These are phyloP conservation scores for Therioaphis trifolii DNA, from an alignment of 2,888 invertebrate species.

Conservation along the genomic window DNA sequence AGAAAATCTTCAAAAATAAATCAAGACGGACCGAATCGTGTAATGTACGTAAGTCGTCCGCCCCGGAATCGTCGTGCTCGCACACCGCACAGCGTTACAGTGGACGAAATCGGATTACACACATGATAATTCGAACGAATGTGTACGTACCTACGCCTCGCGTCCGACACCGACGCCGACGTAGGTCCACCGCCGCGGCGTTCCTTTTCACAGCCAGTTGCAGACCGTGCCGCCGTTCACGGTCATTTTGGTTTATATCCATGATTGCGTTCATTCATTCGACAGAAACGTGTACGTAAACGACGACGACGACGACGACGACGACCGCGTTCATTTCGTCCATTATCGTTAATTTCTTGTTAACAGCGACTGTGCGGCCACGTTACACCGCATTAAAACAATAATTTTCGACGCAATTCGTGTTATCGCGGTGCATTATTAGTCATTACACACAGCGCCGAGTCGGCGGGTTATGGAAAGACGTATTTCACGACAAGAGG, in stretches of 20 bases:
- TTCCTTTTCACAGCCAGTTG: constrained; percentile 33
- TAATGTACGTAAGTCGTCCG: no score
- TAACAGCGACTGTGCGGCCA: constrained; percentile 15
- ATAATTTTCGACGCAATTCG: constrained; percentile 20
- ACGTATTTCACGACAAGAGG: no score
- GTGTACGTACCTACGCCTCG: no score
- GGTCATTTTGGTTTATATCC: constrained; percentile 42
- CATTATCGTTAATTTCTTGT: constrained; percentile 53
- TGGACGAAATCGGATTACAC: constrained; percentile 37
- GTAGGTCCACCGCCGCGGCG: constrained; percentile 47
- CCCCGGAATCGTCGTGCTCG: no score
- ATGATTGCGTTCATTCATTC: constrained; percentile 59
- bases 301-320: not conserved
- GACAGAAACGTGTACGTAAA: not conserved
- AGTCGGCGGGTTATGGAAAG: not conserved
- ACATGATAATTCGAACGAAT: not conserved
- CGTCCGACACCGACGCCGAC: constrained; percentile 39
- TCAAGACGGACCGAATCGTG: no score
- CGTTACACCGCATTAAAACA: constrained; percentile 45
- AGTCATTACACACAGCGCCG: not conserved
- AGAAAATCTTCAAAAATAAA: no score
- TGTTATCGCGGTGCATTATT: constrained; percentile 1
- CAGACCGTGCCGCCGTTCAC: constrained; percentile 40
- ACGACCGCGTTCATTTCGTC: constrained; percentile 8
- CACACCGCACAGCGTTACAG: not conserved